Evolutionary conservation across 2,113 vertebrate genomes (phyloP).

Genomic region (Trogon surrucura): DNA sequence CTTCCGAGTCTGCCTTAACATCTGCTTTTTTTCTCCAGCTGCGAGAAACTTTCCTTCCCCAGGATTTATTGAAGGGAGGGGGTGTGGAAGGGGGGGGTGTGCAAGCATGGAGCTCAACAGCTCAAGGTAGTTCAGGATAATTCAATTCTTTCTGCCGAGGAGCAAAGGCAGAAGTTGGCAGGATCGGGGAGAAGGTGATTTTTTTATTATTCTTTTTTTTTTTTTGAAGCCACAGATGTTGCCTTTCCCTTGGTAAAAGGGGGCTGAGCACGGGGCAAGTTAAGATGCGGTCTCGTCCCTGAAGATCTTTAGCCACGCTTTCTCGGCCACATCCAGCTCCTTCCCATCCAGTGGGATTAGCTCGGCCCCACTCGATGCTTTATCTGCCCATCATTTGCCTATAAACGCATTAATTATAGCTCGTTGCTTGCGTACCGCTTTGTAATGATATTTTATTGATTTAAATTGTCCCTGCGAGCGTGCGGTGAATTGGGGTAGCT

Average conservation of each 20-base stretch:
- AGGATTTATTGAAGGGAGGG: conserved; percentile 21
- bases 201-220: background rate
- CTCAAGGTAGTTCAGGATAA: conserved; percentile 26
- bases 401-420: conserved; percentile 60
- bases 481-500: conserved; percentile 56
- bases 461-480: conserved; percentile 57
- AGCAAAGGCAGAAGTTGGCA: conserved; percentile 48
- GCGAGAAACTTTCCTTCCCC: conserved; percentile 73
- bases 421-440: conserved; percentile 48
- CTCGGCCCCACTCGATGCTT: background rate
- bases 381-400: conserved; percentile 47
- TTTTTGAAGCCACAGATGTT: conserved; percentile 19
- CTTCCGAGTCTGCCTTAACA: background rate
- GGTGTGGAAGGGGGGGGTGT: background rate
- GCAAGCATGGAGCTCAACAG: conserved; percentile 22
- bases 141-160: background rate
- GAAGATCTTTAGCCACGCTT: conserved; percentile 26
- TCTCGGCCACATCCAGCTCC: conserved; percentile 16
- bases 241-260: background rate
- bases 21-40: conserved; percentile 50
- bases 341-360: conserved; percentile 25
- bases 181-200: background rate
- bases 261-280: conserved; percentile 16
- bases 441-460: conserved; percentile 60
- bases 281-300: conserved; percentile 19